A percentile compares a stretch with the other conserved stretches of the same genome.
Evolutionary conservation across 37 sponge, comb jelly and placozoan species (phyloP).

Genomic region (Theonella swinhoei): DNA sequence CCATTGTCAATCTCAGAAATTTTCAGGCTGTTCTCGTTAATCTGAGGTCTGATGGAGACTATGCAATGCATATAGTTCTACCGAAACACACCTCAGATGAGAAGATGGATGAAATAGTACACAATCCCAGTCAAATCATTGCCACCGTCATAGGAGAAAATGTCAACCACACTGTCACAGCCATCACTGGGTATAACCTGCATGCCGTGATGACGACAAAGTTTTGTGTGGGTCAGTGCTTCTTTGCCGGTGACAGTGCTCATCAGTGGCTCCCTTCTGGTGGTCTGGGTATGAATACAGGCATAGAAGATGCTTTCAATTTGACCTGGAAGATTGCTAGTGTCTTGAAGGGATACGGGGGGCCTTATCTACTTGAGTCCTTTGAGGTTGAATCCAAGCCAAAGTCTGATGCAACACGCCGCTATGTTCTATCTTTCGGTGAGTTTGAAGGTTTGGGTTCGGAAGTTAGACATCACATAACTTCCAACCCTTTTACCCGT

Average conservation of each 20-base stretch:
- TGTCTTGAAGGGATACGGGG: constrained; percentile 70
- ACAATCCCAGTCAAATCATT: constrained; percentile 5
- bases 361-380: constrained; percentile 63
- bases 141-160: constrained; percentile 33
- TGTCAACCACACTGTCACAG: constrained; percentile 33
- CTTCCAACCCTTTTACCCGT: constrained; percentile 13
- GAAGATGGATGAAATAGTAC: not conserved
- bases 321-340: constrained; percentile 84
- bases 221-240: constrained; percentile 62
- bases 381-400: constrained; percentile 59
- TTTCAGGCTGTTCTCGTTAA: constrained; percentile 11
- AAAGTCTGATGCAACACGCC: constrained; percentile 45
- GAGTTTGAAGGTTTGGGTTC: not conserved
- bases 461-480: not conserved
- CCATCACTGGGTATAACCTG: constrained; percentile 55
- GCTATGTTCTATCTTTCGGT: constrained; percentile 22
- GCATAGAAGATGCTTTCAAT: constrained; percentile 65
- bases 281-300: constrained; percentile 84
- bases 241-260: constrained; percentile 81
- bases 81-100: constrained; percentile 24
- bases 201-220: constrained; percentile 62
- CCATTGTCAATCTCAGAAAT: not conserved
- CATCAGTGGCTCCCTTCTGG: constrained; percentile 87
- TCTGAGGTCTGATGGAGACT: constrained; percentile 35
- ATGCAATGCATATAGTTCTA: constrained; percentile 31